Percentiles rank a stretch among this genome's conserved stretches.
phyloP scores from a whole-genome alignment of 2,888 invertebrate genomes.

The Drosophila paramelanica region DNA sequence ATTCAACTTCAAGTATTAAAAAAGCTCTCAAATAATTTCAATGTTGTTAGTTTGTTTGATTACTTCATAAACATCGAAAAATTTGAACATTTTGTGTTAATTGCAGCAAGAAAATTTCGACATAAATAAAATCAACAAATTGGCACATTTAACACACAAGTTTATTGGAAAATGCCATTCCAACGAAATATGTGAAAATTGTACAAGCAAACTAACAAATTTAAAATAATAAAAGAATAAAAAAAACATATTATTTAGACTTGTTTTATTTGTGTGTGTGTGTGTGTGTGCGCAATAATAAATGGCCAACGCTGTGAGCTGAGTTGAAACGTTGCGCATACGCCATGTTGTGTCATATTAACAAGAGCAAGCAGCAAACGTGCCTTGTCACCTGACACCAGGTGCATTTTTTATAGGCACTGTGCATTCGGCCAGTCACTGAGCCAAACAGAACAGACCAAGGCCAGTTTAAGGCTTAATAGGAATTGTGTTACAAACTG shows the following conservation, averaged over 20 bases:
- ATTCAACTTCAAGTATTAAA: neutral
- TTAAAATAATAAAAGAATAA: conserved; percentile 12
- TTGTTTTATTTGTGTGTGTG: neutral
- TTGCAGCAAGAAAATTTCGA: neutral
- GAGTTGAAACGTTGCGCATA: conserved; percentile 22
- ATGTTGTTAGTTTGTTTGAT: neutral
- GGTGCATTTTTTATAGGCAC: conserved; percentile 20
- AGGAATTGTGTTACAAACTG: neutral
- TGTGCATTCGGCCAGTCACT: no score
- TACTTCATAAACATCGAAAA: neutral
- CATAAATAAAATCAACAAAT: neutral
- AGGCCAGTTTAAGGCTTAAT: neutral
- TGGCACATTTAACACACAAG: neutral
- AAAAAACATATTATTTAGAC: neutral
- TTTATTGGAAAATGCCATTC: conserved; percentile 20
- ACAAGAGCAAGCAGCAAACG: conserved; percentile 12
- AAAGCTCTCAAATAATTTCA: neutral
- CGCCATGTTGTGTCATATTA: conserved; percentile 33
- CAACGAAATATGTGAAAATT: conserved; percentile 18
- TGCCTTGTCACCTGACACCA: conserved; percentile 20
- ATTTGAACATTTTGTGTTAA: neutral
- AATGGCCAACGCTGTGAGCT: conserved; percentile 13
- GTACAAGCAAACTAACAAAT: conserved; percentile 13
- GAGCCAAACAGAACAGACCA: neutral
- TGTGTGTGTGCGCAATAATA: conserved; percentile 10